A percentile compares a stretch with the other conserved stretches of the same genome.
These are phyloP conservation scores for Mya arenaria DNA, from an alignment of 1,140 invertebrate genomes.

Conservation along the genomic window DNA sequence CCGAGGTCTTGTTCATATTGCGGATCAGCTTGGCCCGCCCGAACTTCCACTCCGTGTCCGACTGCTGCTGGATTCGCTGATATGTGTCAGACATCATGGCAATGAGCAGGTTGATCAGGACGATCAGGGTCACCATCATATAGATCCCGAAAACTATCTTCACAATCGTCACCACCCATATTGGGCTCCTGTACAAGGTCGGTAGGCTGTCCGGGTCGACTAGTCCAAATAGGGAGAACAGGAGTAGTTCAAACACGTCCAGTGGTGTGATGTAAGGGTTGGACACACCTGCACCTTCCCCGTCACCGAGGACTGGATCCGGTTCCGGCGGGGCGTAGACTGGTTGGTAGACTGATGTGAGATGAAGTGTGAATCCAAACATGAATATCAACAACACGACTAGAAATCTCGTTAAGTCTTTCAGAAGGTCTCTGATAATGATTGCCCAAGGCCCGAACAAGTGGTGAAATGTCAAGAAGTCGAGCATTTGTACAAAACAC, in stretches of 20 bases:
- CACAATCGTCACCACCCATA: conserved; percentile 82
- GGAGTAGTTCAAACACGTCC: conserved; percentile 97
- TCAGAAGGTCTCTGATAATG: conserved; percentile 85
- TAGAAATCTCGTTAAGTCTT: conserved; percentile 95
- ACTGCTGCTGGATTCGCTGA: conserved; percentile 98
- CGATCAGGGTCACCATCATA: conserved; percentile 98
- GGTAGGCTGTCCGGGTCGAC: conserved; percentile 90
- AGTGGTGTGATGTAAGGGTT: conserved; percentile 77
- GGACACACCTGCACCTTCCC: conserved; percentile 65
- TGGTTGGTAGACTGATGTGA: conserved; percentile 97
- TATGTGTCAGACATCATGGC: conserved; percentile 99
- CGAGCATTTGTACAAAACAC: conserved; percentile 98
- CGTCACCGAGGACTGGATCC: conserved; percentile 63
- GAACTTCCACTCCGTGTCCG: conserved; percentile 99
- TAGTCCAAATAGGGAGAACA: conserved; percentile 98
- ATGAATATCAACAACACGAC: conserved; percentile 99
- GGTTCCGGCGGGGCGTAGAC: conserved; percentile 81
- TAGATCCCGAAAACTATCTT: conserved; percentile 94
- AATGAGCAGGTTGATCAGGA: conserved; percentile 99
- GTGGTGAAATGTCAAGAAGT: conserved; percentile 96
- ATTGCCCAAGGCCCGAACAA: conserved; percentile 98
- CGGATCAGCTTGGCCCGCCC: conserved; percentile 98
- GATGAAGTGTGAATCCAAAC: conserved; percentile 98
- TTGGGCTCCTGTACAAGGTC: conserved; percentile 82
- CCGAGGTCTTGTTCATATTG: conserved; percentile 99